Evolutionary conservation across 2,797 vertebrate species (phyloP).

Genomic region (Enteromius fasciolatus): DNA sequence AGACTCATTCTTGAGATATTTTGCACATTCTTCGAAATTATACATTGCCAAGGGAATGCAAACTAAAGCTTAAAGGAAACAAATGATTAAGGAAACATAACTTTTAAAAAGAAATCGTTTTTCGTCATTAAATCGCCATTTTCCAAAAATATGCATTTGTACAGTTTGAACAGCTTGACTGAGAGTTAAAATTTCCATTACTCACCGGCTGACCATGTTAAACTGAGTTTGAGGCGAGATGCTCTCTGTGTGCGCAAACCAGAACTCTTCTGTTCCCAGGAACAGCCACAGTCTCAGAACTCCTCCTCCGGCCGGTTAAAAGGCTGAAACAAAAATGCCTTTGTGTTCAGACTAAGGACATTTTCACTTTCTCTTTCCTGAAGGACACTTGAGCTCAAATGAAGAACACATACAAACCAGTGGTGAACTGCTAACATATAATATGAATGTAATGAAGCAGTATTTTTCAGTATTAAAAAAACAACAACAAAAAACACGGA

Average conservation of each 20-base stretch:
- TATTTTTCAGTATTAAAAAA: not conserved
- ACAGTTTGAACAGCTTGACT: not conserved
- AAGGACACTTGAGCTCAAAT: conserved; percentile 20
- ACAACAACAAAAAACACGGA: not conserved
- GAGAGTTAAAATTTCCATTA: conserved; percentile 29
- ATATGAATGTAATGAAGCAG: not conserved
- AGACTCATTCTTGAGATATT: not conserved
- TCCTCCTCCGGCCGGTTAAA: conserved; percentile 47
- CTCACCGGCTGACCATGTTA: conserved; percentile 78
- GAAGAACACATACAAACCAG: conserved; percentile 24
- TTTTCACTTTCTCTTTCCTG: conserved; percentile 48
- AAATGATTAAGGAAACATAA: not conserved
- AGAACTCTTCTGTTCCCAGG: conserved; percentile 7
- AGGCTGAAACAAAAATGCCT: conserved; percentile 54
- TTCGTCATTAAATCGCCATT: not conserved
- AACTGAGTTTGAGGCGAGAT: conserved; percentile 14
- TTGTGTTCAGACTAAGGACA: conserved; percentile 53
- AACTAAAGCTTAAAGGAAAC: not conserved
- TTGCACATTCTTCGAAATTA: not conserved
- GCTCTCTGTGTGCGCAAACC: not conserved
- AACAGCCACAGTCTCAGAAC: conserved; percentile 9
- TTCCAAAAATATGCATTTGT: not conserved
- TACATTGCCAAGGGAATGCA: not conserved
- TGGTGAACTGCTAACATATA: not conserved
- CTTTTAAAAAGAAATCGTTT: not conserved